These are phyloP conservation scores for Drosophila merina DNA, from an alignment of 2,888 invertebrate species.

Conservation along the genomic window DNA sequence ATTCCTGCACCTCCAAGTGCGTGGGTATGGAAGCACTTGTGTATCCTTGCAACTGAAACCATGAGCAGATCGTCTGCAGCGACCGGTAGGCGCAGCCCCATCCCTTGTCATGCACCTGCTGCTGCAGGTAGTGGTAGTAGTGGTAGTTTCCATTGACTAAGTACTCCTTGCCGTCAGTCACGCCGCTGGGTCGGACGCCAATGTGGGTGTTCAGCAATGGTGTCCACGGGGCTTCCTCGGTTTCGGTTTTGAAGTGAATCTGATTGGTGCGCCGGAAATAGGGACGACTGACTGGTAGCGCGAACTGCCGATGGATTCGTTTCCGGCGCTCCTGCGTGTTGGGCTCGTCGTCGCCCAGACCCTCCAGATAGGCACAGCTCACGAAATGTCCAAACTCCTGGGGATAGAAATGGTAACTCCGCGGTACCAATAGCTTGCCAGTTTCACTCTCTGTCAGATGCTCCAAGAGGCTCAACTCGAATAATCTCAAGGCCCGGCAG, in stretches of 20 bases:
- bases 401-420: constrained; percentile 88
- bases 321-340: constrained; percentile 87
- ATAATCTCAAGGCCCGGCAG: constrained; percentile 88
- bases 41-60: constrained; percentile 96
- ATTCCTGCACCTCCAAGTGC: constrained; percentile 95
- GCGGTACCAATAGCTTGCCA: constrained; percentile 74
- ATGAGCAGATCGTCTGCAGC: constrained; percentile 97
- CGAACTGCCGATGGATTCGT: constrained; percentile 89
- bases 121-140: constrained; percentile 99
- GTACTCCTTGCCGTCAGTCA: constrained; percentile 85
- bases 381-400: constrained; percentile 90
- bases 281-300: constrained; percentile 88
- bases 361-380: constrained; percentile 89
- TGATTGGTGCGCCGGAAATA: constrained; percentile 90
- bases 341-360: constrained; percentile 88
- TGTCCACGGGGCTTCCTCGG: constrained; percentile 70
- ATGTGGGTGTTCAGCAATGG: constrained; percentile 91
- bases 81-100: constrained; percentile 99
- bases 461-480: constrained; percentile 87
- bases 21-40: constrained; percentile 90
- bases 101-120: constrained; percentile 96
- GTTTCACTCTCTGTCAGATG: constrained; percentile 83
- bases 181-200: constrained; percentile 82
- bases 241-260: constrained; percentile 85
- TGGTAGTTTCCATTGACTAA: constrained; percentile 93